Conservation (phyloP, 2,113 vertebrate genomes). For the Tachysurus vachellii region DNA sequence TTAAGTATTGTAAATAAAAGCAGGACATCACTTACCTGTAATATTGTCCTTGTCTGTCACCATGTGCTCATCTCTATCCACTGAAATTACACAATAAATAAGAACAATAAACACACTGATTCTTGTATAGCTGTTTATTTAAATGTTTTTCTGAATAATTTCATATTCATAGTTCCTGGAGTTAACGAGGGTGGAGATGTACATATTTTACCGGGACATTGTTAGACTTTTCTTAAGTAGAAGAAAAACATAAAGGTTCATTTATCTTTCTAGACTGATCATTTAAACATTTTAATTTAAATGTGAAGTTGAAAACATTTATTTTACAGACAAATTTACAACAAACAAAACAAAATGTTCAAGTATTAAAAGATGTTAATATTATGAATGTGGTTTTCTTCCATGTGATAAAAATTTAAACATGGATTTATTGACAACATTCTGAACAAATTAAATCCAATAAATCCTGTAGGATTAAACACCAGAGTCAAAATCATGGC, state of each 20-base stretch:
- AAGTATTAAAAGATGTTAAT: background rate
- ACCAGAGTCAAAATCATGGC: background rate
- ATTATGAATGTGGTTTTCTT: background rate
- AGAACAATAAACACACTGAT: background rate
- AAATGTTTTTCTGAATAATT: background rate
- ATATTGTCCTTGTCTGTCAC: background rate
- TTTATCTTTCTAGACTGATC: background rate
- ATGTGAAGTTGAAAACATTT: background rate
- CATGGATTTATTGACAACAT: too few species aligned
- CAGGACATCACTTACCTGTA: background rate
- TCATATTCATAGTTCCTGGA: background rate
- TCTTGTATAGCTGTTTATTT: background rate
- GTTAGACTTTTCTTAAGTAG: background rate
- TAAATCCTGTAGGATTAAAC: background rate
- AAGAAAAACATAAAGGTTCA: background rate
- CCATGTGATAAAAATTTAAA: too few species aligned
- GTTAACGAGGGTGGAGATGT: background rate
- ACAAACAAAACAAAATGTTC: background rate
- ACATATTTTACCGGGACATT: background rate
- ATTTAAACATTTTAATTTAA: background rate
- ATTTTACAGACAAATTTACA: background rate
- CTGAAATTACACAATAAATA: background rate
- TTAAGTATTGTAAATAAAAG: background rate
- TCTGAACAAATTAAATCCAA: background rate
- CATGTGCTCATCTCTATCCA: background rate